Evolutionary conservation across 2,888 invertebrate species (phyloP).

Genomic region (Odontocolon sp.): DNA sequence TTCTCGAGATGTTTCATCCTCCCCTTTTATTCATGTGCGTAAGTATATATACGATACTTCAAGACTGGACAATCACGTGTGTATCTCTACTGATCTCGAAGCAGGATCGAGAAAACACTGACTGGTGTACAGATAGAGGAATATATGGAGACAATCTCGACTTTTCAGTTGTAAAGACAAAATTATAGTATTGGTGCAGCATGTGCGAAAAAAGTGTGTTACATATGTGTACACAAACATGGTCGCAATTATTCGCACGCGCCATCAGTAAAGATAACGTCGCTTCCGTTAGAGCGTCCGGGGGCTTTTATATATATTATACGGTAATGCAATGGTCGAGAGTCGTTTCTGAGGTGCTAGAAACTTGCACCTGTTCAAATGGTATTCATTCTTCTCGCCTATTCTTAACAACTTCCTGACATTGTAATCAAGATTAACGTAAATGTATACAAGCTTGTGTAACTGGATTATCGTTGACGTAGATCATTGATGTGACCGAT

Average conservation of each 20-base stretch:
- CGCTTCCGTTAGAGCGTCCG: conserved; percentile 44
- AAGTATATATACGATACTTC: neutral
- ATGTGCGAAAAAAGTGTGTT: neutral
- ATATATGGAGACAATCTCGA: conserved; percentile 1
- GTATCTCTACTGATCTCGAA: neutral
- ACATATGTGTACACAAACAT: conserved; percentile 18
- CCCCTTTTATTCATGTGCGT: neutral
- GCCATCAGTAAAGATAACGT: conserved; percentile 41
- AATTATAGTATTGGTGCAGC: conserved; percentile 9
- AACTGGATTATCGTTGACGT: conserved; percentile 18
- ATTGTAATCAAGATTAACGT: neutral
- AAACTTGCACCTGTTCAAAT: conserved; percentile 44
- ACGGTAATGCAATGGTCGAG: conserved; percentile 35
- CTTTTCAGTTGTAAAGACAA: conserved; percentile 11
- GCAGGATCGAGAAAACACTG: neutral
- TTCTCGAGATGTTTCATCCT: conserved; percentile 5
- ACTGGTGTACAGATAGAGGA: neutral
- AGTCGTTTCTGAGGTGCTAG: conserved; percentile 29
- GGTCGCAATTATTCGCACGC: conserved; percentile 49
- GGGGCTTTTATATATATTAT: neutral
- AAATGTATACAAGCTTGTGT: conserved; percentile 1
- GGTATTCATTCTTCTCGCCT: conserved; percentile 15
- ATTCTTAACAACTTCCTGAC: conserved; percentile 34
- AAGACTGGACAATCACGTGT: neutral
- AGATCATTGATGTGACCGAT: neutral